These are phyloP conservation scores for Hippopotamus amphibius DNA, from an alignment of 2,113 vertebrate genomes.

Conservation along the genomic window DNA sequence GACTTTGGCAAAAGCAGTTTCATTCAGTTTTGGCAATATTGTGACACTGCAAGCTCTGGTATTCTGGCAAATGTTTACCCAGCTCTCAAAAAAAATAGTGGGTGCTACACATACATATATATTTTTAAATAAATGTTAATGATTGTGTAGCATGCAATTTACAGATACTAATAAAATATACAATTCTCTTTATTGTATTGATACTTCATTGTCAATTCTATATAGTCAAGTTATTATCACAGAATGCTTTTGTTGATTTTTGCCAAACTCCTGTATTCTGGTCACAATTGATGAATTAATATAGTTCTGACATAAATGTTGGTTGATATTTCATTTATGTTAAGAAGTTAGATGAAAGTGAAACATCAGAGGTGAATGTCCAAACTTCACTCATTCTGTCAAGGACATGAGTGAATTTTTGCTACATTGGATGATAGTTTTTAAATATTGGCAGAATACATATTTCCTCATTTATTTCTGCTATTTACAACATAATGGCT, in stretches of 20 bases:
- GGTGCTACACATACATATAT: not conserved
- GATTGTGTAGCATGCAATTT: not conserved
- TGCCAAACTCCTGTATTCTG: not conserved
- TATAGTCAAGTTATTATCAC: conserved; percentile 1
- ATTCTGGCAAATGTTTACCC: not conserved
- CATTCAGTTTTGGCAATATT: conserved; percentile 6
- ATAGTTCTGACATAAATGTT: not conserved
- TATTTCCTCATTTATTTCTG: not conserved
- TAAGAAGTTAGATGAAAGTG: conserved; percentile 7
- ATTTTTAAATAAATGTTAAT: not conserved
- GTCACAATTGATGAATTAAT: not conserved
- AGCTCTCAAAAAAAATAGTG: not conserved
- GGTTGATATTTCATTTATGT: not conserved
- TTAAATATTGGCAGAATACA: not conserved
- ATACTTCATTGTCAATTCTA: not conserved
- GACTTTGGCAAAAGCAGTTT: conserved; percentile 3
- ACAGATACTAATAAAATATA: not conserved
- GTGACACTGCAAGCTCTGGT: not conserved
- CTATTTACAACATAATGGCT: not conserved
- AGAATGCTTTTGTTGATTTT: not conserved
- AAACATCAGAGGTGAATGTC: not conserved
- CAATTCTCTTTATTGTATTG: not conserved
- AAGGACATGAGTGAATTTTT: not conserved
- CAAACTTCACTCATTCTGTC: not conserved
- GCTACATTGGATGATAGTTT: not conserved